Evolutionary conservation across 2,797 vertebrate genomes (phyloP).

Genomic region (Onychomys torridus): DNA sequence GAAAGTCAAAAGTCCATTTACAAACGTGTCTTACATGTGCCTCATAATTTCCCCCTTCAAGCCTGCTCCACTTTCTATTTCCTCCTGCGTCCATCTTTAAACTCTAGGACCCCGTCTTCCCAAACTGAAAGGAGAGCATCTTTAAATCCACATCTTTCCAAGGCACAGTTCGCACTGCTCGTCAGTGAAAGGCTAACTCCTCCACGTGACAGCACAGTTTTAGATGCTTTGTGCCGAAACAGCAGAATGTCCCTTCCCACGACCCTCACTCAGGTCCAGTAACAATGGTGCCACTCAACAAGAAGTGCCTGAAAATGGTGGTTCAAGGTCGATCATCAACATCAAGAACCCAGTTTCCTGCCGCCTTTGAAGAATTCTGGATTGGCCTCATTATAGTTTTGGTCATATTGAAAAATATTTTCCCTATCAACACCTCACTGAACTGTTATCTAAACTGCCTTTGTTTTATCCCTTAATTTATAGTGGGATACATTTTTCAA

Average conservation of each 20-base stretch:
- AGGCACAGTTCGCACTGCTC: neutral
- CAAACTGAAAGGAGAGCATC: neutral
- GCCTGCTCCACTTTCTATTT: neutral
- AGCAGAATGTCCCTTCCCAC: neutral
- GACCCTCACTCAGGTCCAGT: neutral
- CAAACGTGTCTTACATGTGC: neutral
- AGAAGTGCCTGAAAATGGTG: neutral
- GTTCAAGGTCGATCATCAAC: neutral
- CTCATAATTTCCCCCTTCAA: neutral
- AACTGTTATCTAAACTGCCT: constrained; percentile 3
- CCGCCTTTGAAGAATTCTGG: neutral
- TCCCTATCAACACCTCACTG: neutral
- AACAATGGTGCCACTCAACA: neutral
- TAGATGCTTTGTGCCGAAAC: neutral
- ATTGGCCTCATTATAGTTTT: neutral
- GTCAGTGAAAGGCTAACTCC: neutral
- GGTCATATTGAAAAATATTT: constrained; percentile 15
- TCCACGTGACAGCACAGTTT: neutral
- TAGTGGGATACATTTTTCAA: neutral
- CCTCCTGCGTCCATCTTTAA: neutral
- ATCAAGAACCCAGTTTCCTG: neutral
- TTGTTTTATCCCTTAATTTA: neutral
- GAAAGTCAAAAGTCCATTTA: neutral
- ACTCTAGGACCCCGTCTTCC: neutral
- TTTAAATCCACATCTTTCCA: neutral